A percentile compares a stretch with the other conserved stretches of the same genome.
Conservation (phyloP, 1,140 invertebrate genomes). For the Penaeus indicus region DNA sequence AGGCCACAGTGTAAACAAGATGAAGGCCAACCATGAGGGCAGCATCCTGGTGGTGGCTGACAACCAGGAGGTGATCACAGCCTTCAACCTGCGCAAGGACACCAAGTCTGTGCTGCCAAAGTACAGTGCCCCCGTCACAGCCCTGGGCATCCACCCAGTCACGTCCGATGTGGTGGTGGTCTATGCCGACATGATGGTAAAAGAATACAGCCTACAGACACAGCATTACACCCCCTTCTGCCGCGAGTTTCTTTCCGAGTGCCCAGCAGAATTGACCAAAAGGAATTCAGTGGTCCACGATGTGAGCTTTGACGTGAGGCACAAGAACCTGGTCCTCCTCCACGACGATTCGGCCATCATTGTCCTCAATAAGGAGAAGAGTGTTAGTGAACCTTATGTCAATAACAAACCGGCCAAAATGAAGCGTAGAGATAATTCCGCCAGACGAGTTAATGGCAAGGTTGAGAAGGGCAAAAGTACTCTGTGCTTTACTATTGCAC, state of each 20-base stretch:
- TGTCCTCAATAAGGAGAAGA: slow-evolving; percentile 31
- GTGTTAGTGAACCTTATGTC: background rate
- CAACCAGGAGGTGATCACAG: slow-evolving; percentile 19
- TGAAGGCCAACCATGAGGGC: slow-evolving; percentile 31
- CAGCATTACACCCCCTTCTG: slow-evolving; percentile 41
- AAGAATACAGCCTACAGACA: slow-evolving; percentile 29
- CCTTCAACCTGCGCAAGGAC: slow-evolving; percentile 15
- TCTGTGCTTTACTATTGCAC: slow-evolving; percentile 15
- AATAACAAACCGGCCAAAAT: background rate
- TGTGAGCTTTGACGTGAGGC: slow-evolving; percentile 36
- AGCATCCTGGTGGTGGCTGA: slow-evolving; percentile 33
- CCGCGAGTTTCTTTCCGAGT: background rate
- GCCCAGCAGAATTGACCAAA: background rate
- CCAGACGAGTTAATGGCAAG: background rate
- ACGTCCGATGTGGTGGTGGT: slow-evolving; percentile 39
- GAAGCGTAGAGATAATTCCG: background rate
- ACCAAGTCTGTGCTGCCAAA: background rate
- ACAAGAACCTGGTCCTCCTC: slow-evolving; percentile 28
- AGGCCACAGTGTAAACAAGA: slow-evolving; percentile 16
- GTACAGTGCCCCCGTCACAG: slow-evolving; percentile 37
- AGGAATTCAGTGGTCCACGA: slow-evolving; percentile 29
- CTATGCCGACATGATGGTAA: slow-evolving; percentile 48
- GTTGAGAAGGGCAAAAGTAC: background rate
- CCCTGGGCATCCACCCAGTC: slow-evolving; percentile 40
- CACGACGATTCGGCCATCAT: slow-evolving; percentile 44